Evolutionary conservation across 2,797 vertebrate genomes (phyloP).

Genomic region (Tenualosa ilisha): DNA sequence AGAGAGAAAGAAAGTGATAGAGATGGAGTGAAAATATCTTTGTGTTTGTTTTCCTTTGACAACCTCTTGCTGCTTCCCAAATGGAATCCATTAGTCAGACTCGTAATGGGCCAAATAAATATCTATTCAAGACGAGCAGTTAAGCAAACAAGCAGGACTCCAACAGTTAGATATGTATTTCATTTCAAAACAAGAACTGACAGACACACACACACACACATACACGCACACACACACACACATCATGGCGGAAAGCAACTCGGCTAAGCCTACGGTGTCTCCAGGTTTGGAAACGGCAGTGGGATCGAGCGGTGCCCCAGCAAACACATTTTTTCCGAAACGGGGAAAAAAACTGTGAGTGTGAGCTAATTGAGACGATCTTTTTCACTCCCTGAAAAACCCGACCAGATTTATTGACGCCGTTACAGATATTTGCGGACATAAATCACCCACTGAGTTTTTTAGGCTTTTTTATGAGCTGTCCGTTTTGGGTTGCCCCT

Average conservation of each 20-base stretch:
- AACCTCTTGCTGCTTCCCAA: slow-evolving; percentile 46
- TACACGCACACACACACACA: not conserved
- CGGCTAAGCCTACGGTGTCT: not conserved
- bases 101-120: slow-evolving; percentile 51
- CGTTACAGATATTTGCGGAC: slow-evolving; percentile 48
- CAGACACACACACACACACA: not conserved
- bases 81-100: slow-evolving; percentile 55
- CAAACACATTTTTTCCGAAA: slow-evolving; percentile 28
- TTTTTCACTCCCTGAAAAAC: slow-evolving; percentile 40
- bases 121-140: slow-evolving; percentile 51
- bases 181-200: not conserved
- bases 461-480: slow-evolving; percentile 33
- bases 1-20: not conserved
- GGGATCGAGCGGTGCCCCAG: slow-evolving; percentile 20
- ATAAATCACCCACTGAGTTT: slow-evolving; percentile 43
- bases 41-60: slow-evolving; percentile 53
- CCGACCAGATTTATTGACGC: slow-evolving; percentile 43
- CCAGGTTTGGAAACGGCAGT: not conserved
- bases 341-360: not conserved
- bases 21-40: slow-evolving; percentile 11
- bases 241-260: not conserved
- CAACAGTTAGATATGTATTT: not conserved
- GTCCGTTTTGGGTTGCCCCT: slow-evolving; percentile 29
- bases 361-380: slow-evolving; percentile 47
- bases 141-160: slow-evolving; percentile 48